Base-by-base conservation (phyloP, 2,797 vertebrate genomes). In the Coreius guichenoti region DNA sequence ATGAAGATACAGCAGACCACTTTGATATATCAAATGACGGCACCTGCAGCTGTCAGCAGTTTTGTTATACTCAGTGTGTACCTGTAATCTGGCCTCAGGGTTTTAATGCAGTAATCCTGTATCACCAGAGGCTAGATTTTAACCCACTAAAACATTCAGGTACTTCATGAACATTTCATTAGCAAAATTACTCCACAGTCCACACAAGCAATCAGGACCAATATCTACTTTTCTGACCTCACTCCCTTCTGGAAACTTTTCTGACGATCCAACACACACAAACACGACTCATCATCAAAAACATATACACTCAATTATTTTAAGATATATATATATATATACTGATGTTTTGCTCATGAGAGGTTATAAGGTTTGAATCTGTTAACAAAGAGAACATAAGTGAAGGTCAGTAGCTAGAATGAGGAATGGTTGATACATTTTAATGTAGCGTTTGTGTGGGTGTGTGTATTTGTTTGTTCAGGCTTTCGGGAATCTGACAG, bases 51-150 rank as follows among this genome's bases (percentile, higher is more conserved):
- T 82, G 33, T 51, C 51, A 56, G 83, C 19, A 70, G 63, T 79
- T 72, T 83, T 70, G 3, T 75, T 39, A 72, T 82, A 63, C 39
- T 84, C n/a, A 0, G 76, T 17, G 19, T n/a, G n/a, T 84, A 79
- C 31, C 67, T 78, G 56, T 68, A 73, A 77, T 81, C 77, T 63
- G 45, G 19, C 39, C 63, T 51, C 39, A 39, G 76, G 81, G 33
- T 36, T 45, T 79, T 83, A 78, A 72, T 65, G 49, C 11, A 73
- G 33, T 45, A 39, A 81, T 82, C 31, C 23, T 58, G 5, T 23
- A 80, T 83, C n/a, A 49, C 82, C 74, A 63, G 68, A 26, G 74
- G 83, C 51, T 74, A 81, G 21, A 61, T 47, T 82, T 45, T 19
- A 86, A 26, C 29, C 58, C 33, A 47, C 73, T 68, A 77, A 77